Percentiles rank a stretch among this genome's conserved stretches.
These are phyloP conservation scores for Erannis defoliaria DNA, from an alignment of 2,888 invertebrate species.

Conservation along the genomic window DNA sequence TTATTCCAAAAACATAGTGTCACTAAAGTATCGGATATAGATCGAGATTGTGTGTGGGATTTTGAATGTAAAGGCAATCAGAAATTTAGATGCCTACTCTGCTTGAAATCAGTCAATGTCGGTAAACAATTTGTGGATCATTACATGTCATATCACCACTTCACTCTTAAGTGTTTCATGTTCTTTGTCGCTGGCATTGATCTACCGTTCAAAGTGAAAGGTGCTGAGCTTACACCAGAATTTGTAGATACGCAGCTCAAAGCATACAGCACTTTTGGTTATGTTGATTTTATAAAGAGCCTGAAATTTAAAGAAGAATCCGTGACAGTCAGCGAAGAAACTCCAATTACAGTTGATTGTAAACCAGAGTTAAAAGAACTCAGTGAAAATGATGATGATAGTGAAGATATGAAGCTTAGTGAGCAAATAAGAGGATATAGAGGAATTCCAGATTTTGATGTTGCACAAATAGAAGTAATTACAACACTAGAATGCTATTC, in stretches of 20 bases:
- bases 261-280: slow-evolving; percentile 49
- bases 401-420: slow-evolving; percentile 3
- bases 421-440: slow-evolving; percentile 58
- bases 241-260: slow-evolving; percentile 72
- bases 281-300: slow-evolving; percentile 45
- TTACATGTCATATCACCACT: slow-evolving; percentile 79
- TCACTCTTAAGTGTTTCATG: slow-evolving; percentile 79
- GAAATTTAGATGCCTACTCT: slow-evolving; percentile 73
- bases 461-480: slow-evolving; percentile 77
- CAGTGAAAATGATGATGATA: slow-evolving; percentile 40
- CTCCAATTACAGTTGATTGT: slow-evolving; percentile 26
- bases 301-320: slow-evolving; percentile 30
- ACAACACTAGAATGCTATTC: slow-evolving; percentile 74
- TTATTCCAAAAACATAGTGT: slow-evolving; percentile 77
- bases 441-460: slow-evolving; percentile 79
- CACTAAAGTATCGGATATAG: slow-evolving; percentile 62
- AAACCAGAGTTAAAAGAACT: slow-evolving; percentile 41
- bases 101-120: slow-evolving; percentile 66
- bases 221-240: slow-evolving; percentile 72
- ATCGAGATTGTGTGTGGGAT: slow-evolving; percentile 71
- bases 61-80: slow-evolving; percentile 63
- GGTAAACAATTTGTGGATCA: slow-evolving; percentile 72
- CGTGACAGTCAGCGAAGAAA: slow-evolving; percentile 4
- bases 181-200: slow-evolving; percentile 66
- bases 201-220: slow-evolving; percentile 70